Conservation (phyloP, 2,797 vertebrate species). For the Lophius americanus region DNA sequence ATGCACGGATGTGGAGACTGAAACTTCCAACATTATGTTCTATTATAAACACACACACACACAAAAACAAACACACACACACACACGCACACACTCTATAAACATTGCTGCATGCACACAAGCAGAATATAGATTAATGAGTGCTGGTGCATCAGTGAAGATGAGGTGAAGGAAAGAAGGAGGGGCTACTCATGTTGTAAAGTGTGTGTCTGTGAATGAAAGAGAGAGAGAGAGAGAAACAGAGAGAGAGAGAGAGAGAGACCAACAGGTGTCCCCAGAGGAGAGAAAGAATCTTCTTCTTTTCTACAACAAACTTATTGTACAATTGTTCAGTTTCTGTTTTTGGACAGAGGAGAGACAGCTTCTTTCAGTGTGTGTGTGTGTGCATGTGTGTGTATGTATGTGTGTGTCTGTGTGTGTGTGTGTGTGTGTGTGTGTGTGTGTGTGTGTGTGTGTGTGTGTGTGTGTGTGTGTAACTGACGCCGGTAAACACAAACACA, state of each 20-base stretch:
- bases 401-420: conserved; percentile 10
- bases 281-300: conserved; percentile 22
- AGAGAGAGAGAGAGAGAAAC: neutral
- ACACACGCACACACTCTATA: conserved; percentile 13
- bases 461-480: neutral
- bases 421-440: neutral
- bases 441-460: neutral
- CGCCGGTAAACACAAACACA: conserved; percentile 50
- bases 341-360: neutral
- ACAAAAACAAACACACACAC: conserved; percentile 7
- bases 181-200: neutral
- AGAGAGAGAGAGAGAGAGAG: neutral
- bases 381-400: neutral
- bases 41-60: conserved; percentile 4
- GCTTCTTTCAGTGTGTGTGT: conserved; percentile 3
- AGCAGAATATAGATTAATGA: conserved; percentile 32
- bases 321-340: neutral
- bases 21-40: conserved; percentile 33
- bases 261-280: conserved; percentile 62
- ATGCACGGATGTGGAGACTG: neutral
- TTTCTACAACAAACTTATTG: conserved; percentile 49
- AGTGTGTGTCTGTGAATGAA: neutral
- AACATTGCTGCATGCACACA: conserved; percentile 1
- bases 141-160: conserved; percentile 27
- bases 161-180: conserved; percentile 24